Conservation (phyloP, 2,113 vertebrate genomes). For the Alethe castanea region DNA sequence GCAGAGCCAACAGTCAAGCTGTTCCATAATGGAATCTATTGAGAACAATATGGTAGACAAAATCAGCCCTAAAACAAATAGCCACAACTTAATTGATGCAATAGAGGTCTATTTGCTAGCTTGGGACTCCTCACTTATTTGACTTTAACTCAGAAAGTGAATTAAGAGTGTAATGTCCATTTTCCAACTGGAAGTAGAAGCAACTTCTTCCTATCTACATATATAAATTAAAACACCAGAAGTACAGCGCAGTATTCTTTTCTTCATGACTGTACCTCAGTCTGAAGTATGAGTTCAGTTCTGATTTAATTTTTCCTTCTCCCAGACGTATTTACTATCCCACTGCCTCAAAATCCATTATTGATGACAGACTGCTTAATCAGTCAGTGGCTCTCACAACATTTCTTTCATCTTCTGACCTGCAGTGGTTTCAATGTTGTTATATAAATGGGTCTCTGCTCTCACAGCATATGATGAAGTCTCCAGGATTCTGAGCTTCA, state of each 20-base stretch:
- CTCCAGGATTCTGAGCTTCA: background rate
- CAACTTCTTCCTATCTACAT: background rate
- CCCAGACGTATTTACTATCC: background rate
- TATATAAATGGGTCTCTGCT: background rate
- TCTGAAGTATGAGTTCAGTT: background rate
- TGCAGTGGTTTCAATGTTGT: background rate
- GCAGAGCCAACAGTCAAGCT: background rate
- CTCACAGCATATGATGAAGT: background rate
- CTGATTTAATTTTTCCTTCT: background rate
- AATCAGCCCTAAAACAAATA: conserved; percentile 46
- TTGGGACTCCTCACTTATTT: conserved; percentile 17
- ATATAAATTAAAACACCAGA: background rate
- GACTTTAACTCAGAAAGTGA: conserved; percentile 1
- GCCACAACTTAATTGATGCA: background rate
- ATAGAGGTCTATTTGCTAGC: conserved; percentile 12
- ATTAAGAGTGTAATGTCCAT: background rate
- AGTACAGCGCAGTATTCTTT: background rate
- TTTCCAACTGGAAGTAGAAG: conserved; percentile 25
- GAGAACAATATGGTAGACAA: background rate
- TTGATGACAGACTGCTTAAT: background rate
- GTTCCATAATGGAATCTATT: background rate
- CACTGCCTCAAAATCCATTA: background rate
- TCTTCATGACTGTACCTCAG: background rate
- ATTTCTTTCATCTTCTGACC: background rate
- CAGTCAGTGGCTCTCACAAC: background rate